Evolutionary conservation across 2,113 vertebrate species (phyloP), one percentile per base, ranked within the genome.

Genomic region (Notarius quadriscutis): DNA sequence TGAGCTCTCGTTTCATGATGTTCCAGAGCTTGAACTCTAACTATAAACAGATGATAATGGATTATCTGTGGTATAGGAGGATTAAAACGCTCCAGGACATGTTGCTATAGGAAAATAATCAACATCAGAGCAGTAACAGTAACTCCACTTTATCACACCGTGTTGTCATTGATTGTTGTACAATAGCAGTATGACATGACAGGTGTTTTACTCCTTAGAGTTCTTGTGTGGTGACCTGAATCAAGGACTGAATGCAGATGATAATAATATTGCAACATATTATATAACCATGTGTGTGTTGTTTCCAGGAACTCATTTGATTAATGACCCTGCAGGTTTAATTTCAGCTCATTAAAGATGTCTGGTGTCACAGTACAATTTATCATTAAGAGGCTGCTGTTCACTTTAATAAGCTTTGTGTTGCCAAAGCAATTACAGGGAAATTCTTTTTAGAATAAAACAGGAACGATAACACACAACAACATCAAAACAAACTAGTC

Each of bases 321-420:
- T 78, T 86, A 50, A 69, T 69, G 72, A 83, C 85, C 15, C 60
- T 51, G 53, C 53, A 78, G 17, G 48, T 86, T 86, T 89, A 67
- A 79, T 86, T 78, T 65, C 27, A 67, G 74, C 53, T 25, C 34
- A 75, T 65, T 4, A 58, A 67, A 58, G 79, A 57, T 80, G n/a
- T 27, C 60, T 7, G 20, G 60, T 53, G 57, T 67, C 84, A 60
- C 30, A n/a, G 34, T 53, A 63, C 12, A 69, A 7, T 60, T 79
- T 69, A 10, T 86, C 71, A 86, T 89, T 60, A 58, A 41, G 3
- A 7, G 71, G 4, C 63, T 11, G 53, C 2, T 20, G 25, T 12
- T 25, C 62, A 58, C n/a, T 55, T 57, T 53, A 15, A 14, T 7
- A 14, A 58, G 10, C 8, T 53, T 55, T 55, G 17, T 55, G 25